phyloP scores from a whole-genome alignment of 1,140 invertebrate species.

The Drosophila bocqueti region DNA sequence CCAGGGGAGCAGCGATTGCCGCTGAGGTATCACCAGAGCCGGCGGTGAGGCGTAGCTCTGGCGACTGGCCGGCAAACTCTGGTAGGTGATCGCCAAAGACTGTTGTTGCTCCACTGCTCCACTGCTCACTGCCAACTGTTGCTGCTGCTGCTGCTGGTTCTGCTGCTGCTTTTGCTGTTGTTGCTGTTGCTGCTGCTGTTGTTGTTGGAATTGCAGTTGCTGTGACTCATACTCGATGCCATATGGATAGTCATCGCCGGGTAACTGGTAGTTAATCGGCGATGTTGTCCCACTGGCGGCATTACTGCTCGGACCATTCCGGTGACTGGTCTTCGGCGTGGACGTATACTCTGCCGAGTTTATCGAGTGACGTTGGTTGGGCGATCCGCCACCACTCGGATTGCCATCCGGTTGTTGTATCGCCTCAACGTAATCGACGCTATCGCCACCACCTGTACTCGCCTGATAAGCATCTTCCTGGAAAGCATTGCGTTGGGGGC shows the following conservation, averaged over 20 bases:
- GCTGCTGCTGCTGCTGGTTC: conserved; percentile 24
- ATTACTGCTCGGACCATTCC: conserved; percentile 50
- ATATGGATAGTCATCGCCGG: conserved; percentile 70
- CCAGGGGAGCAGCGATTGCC: conserved; percentile 81
- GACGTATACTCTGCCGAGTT: conserved; percentile 78
- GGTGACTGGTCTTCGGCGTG: conserved; percentile 69
- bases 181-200: conserved; percentile 45
- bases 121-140: conserved; percentile 37
- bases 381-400: conserved; percentile 55
- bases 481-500: conserved; percentile 68
- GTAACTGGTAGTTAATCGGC: conserved; percentile 75
- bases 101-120: conserved; percentile 34
- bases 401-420: conserved; percentile 11
- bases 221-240: conserved; percentile 76
- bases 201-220: conserved; percentile 51
- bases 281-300: conserved; percentile 69
- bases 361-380: conserved; percentile 72
- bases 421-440: conserved; percentile 56
- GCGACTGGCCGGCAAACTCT: conserved; percentile 54
- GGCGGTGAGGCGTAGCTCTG: conserved; percentile 72
- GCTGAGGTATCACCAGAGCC: conserved; percentile 73
- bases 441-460: conserved; percentile 48
- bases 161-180: conserved; percentile 43
- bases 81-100: conserved; percentile 55
- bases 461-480: conserved; percentile 76